phyloP scores from a whole-genome alignment of 2,797 vertebrate species.

The Gila robusta region DNA sequence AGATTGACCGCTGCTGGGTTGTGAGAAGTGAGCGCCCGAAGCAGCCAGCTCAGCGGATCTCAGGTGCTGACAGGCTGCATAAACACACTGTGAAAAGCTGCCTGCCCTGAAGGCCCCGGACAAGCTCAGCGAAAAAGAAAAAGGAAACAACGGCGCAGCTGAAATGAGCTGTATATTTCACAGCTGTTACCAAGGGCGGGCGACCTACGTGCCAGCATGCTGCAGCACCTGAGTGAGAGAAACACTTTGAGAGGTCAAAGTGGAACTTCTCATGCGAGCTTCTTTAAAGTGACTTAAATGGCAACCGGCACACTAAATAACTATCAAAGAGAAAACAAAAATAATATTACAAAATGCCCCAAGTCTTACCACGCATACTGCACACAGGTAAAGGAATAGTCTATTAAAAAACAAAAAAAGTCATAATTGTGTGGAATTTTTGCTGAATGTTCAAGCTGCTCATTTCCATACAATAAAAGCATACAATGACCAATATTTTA shows the following conservation, averaged over 20 bases:
- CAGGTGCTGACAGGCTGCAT: slow-evolving; percentile 74
- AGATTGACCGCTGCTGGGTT: slow-evolving; percentile 38
- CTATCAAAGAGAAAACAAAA: not conserved
- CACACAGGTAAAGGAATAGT: not conserved
- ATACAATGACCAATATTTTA: not conserved
- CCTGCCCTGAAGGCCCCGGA: slow-evolving; percentile 34
- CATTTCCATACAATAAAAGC: not conserved
- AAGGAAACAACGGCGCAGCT: slow-evolving; percentile 27
- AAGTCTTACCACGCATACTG: not conserved
- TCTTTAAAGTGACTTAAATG: slow-evolving; percentile 6
- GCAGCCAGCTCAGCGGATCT: slow-evolving; percentile 62
- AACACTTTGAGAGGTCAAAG: slow-evolving; percentile 18
- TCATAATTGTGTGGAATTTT: not conserved
- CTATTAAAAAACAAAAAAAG: not conserved
- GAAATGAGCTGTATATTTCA: slow-evolving; percentile 49
- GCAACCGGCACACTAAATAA: not conserved
- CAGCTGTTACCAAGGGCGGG: slow-evolving; percentile 34
- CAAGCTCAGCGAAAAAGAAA: slow-evolving; percentile 43
- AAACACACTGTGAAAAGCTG: slow-evolving; percentile 56
- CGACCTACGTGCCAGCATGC: slow-evolving; percentile 50
- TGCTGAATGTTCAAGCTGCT: not conserved
- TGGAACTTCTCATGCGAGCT: not conserved
- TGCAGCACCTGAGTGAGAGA: slow-evolving; percentile 30
- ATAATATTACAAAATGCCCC: not conserved
- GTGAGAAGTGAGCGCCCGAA: slow-evolving; percentile 62